A percentile compares a stretch with the other conserved stretches of the same genome.
Conservation (phyloP, 2,113 vertebrate genomes). For the Burhinus oedicnemus region DNA sequence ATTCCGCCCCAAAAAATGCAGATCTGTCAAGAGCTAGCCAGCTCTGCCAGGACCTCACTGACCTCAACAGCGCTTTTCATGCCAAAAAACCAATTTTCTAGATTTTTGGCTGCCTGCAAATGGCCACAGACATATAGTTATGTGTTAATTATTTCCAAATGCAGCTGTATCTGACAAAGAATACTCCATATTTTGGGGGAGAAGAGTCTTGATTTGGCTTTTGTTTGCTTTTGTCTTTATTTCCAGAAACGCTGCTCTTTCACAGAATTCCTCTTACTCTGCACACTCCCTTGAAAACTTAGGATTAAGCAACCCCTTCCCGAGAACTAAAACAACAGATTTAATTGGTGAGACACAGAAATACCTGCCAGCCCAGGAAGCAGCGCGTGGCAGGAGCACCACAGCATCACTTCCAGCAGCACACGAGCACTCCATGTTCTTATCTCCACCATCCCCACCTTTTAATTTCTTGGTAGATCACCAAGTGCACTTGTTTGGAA, state of each 20-base stretch:
- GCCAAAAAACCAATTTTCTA: background rate
- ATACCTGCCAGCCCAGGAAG: background rate
- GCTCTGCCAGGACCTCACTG: rapidly evolving
- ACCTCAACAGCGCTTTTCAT: rapidly evolving
- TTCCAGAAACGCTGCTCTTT: background rate
- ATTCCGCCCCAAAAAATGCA: rapidly evolving
- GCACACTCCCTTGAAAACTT: background rate
- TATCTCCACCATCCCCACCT: background rate
- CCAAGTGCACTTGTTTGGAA: background rate
- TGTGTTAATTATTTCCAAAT: no score
- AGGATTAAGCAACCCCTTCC: background rate
- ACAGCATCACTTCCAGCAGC: background rate
- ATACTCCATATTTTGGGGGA: rapidly evolving
- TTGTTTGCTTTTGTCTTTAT: background rate
- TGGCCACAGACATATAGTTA: background rate
- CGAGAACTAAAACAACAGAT: background rate
- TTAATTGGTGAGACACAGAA: no score
- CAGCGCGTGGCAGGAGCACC: rapidly evolving
- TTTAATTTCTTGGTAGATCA: background rate
- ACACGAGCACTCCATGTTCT: rapidly evolving
- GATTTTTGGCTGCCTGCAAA: background rate
- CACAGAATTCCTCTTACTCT: background rate
- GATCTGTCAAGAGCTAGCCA: no score
- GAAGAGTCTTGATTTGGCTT: background rate
- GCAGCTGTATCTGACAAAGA: background rate